These are phyloP conservation scores for Labeo rohita DNA, from an alignment of 2,113 vertebrate genomes.

Conservation along the genomic window DNA sequence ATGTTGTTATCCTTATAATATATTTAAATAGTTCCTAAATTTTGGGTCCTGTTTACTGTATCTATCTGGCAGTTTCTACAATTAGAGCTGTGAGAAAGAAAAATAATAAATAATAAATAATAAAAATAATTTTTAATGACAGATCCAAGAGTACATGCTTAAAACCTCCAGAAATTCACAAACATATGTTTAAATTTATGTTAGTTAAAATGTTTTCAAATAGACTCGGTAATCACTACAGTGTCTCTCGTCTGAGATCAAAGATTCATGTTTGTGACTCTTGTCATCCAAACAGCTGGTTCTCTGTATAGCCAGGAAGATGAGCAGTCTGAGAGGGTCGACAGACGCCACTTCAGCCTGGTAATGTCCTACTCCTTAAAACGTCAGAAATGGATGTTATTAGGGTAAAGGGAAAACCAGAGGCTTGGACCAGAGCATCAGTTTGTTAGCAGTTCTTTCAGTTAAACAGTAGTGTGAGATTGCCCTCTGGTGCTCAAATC, in stretches of 20 bases:
- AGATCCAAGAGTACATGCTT: not conserved
- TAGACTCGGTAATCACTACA: not conserved
- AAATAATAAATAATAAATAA: too few species aligned
- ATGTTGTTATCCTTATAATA: not conserved
- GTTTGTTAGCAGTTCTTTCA: not conserved
- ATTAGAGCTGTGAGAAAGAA: not conserved
- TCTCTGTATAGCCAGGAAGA: slow-evolving; percentile 68
- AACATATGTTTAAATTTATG: not conserved
- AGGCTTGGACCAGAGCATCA: not conserved
- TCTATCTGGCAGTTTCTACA: not conserved
- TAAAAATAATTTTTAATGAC: not conserved
- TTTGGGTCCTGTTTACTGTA: not conserved
- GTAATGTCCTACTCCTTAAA: slow-evolving; percentile 64
- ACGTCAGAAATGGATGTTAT: slow-evolving; percentile 8
- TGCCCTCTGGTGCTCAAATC: slow-evolving; percentile 22
- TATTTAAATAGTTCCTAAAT: not conserved
- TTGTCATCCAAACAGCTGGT: slow-evolving; percentile 30
- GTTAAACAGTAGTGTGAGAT: not conserved
- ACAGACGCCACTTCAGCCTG: slow-evolving; percentile 70
- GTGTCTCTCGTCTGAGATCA: not conserved
- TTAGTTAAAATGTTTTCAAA: not conserved
- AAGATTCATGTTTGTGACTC: slow-evolving; percentile 10
- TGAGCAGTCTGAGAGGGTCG: slow-evolving; percentile 62
- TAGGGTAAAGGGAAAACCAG: not conserved
- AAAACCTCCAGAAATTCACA: not conserved